phyloP scores from a whole-genome alignment of 2,888 invertebrate species.

The Callinectes sapidus region DNA sequence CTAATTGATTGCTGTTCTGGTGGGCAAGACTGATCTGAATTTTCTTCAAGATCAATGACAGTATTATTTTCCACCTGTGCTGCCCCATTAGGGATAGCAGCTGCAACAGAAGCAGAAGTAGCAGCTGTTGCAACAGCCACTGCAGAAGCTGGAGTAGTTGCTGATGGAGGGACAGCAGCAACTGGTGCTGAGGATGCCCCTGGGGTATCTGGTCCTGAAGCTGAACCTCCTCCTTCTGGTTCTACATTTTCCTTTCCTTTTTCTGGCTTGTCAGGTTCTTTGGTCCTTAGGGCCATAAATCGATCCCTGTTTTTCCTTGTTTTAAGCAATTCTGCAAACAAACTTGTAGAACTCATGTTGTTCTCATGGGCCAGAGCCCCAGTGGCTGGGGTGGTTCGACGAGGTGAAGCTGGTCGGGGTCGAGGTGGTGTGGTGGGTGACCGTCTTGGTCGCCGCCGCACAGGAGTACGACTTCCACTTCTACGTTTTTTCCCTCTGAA shows the following conservation, averaged over 20 bases:
- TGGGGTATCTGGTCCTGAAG: slow-evolving; percentile 49
- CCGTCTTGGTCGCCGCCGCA: slow-evolving; percentile 48
- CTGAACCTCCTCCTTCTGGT: slow-evolving; percentile 55
- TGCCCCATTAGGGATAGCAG: slow-evolving; percentile 60
- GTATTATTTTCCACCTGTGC: slow-evolving; percentile 47
- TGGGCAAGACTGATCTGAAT: slow-evolving; percentile 53
- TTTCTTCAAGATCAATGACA: slow-evolving; percentile 54
- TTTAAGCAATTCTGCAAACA: slow-evolving; percentile 92
- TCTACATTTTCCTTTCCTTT: slow-evolving; percentile 65
- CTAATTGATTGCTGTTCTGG: slow-evolving; percentile 47
- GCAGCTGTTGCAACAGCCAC: slow-evolving; percentile 41
- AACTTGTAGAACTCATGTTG: slow-evolving; percentile 91
- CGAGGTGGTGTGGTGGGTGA: slow-evolving; percentile 55
- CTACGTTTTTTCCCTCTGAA: slow-evolving; percentile 57
- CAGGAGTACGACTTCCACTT: slow-evolving; percentile 56
- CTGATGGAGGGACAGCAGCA: slow-evolving; percentile 36
- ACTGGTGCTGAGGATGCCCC: slow-evolving; percentile 48
- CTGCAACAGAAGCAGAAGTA: slow-evolving; percentile 35
- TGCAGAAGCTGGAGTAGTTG: slow-evolving; percentile 39
- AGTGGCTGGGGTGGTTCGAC: slow-evolving; percentile 50
- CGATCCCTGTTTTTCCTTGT: slow-evolving; percentile 78
- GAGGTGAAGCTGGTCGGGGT: slow-evolving; percentile 57
- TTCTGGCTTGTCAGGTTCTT: slow-evolving; percentile 63
- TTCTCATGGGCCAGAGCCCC: slow-evolving; percentile 76
- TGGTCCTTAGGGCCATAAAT: slow-evolving; percentile 65